phyloP scores from a whole-genome alignment of 1,140 invertebrate species.

The Trichoplusia ni region DNA sequence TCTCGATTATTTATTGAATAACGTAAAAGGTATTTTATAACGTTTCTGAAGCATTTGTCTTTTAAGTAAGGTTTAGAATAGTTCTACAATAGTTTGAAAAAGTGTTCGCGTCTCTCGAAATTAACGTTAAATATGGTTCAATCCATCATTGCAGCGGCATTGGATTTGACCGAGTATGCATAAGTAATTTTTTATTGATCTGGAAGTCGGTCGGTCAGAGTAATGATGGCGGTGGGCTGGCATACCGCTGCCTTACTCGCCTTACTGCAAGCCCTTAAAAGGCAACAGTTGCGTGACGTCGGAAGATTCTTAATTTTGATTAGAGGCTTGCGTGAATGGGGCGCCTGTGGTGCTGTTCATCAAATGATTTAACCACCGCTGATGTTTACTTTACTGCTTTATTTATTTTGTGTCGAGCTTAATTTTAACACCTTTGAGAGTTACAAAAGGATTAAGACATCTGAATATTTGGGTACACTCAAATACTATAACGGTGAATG shows the following conservation, averaged over 20 bases:
- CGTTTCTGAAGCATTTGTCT: no score
- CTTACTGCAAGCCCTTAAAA: slow-evolving; percentile 38
- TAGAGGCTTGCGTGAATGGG: slow-evolving; percentile 60
- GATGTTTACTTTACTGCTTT: slow-evolving; percentile 46
- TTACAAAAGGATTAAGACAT: no score
- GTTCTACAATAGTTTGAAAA: no score
- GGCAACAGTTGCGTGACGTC: slow-evolving; percentile 56
- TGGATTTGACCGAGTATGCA: slow-evolving; percentile 49
- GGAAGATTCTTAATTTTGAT: slow-evolving; percentile 68
- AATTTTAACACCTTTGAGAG: no score
- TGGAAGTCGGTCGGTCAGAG: slow-evolving; percentile 36
- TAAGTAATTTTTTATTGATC: slow-evolving; percentile 67
- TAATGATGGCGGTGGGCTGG: slow-evolving; percentile 30
- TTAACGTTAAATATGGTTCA: slow-evolving; percentile 25
- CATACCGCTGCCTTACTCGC: slow-evolving; percentile 17
- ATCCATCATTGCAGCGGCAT: slow-evolving; percentile 48
- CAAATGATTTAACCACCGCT: slow-evolving; percentile 48
- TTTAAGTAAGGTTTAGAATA: no score
- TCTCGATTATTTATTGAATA: no score
- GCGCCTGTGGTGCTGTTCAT: slow-evolving; percentile 55
- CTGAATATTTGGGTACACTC: no score
- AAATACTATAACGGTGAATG: no score
- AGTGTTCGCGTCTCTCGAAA: background rate
- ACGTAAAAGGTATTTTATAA: no score
- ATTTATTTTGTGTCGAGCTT: slow-evolving; percentile 14